Percentiles rank a stretch among this genome's conserved stretches.
Evolutionary conservation across 2,113 vertebrate species (phyloP).

Genomic region (Sigmodon hispidus): DNA sequence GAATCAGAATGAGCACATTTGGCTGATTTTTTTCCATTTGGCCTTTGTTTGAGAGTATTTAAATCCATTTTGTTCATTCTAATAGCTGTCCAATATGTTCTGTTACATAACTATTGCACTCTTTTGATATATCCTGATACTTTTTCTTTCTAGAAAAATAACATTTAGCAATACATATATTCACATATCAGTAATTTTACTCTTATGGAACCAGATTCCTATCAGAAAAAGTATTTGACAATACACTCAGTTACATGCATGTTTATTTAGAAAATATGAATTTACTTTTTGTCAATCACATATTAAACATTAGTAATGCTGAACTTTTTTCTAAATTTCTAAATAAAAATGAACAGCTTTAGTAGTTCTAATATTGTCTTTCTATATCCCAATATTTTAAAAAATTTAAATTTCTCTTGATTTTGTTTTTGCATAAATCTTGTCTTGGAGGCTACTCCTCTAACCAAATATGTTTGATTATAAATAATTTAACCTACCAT

Average conservation of each 20-base stretch:
- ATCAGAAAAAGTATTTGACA: neutral
- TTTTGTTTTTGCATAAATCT: neutral
- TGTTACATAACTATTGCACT: conserved; percentile 18
- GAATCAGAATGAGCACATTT: neutral
- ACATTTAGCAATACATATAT: neutral
- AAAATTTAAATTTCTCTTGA: neutral
- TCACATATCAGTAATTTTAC: neutral
- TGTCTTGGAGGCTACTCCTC: neutral
- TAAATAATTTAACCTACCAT: neutral
- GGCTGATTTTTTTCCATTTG: neutral
- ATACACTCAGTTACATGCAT: neutral
- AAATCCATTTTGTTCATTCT: conserved; percentile 25
- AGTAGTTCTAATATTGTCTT: neutral
- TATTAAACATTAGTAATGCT: neutral
- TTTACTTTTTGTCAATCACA: neutral
- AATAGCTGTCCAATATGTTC: conserved; percentile 36
- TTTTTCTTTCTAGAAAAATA: neutral
- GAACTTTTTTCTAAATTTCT: conserved; percentile 34
- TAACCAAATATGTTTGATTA: neutral
- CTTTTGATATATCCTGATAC: neutral
- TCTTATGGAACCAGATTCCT: neutral
- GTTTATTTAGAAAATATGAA: neutral
- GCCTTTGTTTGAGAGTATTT: conserved; percentile 44
- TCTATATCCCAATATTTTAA: neutral
- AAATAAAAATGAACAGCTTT: conserved; percentile 28